Base-by-base conservation (phyloP, 2,113 vertebrate species). In the Rynchops niger region DNA sequence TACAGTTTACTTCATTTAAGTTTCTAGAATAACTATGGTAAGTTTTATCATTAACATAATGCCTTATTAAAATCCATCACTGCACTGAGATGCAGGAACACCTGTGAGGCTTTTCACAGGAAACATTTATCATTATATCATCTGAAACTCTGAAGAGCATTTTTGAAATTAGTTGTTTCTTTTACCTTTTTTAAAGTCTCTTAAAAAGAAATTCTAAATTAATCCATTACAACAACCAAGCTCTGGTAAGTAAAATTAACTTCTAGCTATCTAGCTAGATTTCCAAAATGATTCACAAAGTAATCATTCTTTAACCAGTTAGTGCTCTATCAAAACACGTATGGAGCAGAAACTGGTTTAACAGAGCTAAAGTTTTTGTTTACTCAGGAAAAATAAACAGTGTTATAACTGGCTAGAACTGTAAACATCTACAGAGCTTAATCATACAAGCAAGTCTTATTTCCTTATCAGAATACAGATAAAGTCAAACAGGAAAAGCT, bases 341-440 rank as follows among this genome's bases (percentile, higher is more conserved):
- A 80, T 0, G 0, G 36, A 95, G 30, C 12, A 95, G 55, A 81
- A 96, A 88, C 63, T 79, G 9, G 56, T 95, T 85, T 85, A 94
- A 50, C 25, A 34, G 34, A 82, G 19, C 18, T 62, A 13, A 88
- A 87, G 72, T 50, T 95, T 81, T 91, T 91, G 73, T 88, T 96
- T 95, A 95, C 36, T 92, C 30, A 55, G 66, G 72, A 73, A 74
- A 91, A 96, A 96, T 50, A 95, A 78, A 90, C 71, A 90, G 38
- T 66, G 58, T 95, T 83, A 84, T 83, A 88, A 95, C 90, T 67
- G 74, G 32, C 45, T 94, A 52, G 56, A 92, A 72, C 49, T 85
- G 47, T 93, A 97, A 97, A 93, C 59, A 88, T 53, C 69, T 93
- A 94, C 67, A 90, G 71, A 92, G 72, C 21, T 93, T 88, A 95